phyloP scores from a whole-genome alignment of 2,797 vertebrate genomes.

The Gastrophryne carolinensis region DNA sequence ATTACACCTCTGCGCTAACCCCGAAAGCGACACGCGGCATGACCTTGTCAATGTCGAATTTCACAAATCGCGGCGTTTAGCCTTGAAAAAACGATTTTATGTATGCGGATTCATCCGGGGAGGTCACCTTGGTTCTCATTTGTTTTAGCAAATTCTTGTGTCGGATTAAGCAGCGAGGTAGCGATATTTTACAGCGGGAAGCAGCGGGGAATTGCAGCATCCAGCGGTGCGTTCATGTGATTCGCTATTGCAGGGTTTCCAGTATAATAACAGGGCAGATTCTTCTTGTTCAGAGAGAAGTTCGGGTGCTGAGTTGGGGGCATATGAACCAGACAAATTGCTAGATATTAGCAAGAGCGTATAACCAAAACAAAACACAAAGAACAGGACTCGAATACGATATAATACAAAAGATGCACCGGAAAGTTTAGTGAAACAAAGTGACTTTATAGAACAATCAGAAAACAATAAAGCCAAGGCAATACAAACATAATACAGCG shows the following conservation, averaged over 20 bases:
- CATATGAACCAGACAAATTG: not conserved
- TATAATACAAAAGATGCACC: no score
- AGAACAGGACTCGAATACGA: no score
- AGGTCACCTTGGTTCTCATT: slow-evolving; percentile 44
- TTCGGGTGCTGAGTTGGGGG: not conserved
- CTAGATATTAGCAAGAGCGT: not conserved
- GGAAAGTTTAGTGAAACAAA: no score
- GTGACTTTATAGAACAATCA: no score
- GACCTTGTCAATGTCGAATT: slow-evolving; percentile 50
- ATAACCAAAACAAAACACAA: no score
- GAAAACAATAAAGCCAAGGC: no score
- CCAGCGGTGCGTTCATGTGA: slow-evolving; percentile 37
- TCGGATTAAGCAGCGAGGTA: slow-evolving; percentile 36
- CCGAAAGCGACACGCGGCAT: not conserved
- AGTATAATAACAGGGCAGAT: no score
- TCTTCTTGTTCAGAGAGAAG: not conserved
- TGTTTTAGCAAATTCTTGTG: slow-evolving; percentile 49
- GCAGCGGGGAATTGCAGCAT: slow-evolving; percentile 12
- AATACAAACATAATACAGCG: no score
- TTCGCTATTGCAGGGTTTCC: slow-evolving; percentile 24
- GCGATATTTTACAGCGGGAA: slow-evolving; percentile 17
- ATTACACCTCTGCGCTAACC: slow-evolving; percentile 28
- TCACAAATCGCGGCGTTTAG: slow-evolving; percentile 40
- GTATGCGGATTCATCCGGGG: slow-evolving; percentile 6
- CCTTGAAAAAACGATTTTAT: slow-evolving; percentile 30